These are phyloP conservation scores for Invenusta paracnida DNA, from an alignment of 2,888 invertebrate species.

Conservation along the genomic window DNA sequence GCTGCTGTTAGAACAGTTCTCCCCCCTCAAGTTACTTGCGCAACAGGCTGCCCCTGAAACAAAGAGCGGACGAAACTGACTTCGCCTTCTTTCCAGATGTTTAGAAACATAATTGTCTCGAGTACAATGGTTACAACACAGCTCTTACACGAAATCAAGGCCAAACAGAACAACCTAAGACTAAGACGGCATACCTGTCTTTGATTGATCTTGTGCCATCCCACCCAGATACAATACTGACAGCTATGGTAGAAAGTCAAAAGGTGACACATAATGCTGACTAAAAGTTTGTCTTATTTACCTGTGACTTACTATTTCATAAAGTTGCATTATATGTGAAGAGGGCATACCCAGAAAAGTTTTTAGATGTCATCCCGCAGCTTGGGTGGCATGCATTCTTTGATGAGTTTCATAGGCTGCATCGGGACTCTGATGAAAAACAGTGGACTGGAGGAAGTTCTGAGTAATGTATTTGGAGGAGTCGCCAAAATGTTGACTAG, in stretches of 20 bases:
- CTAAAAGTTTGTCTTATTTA: background rate
- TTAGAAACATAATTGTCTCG: background rate
- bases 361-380: background rate
- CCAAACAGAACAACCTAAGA: background rate
- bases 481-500: constrained; percentile 6
- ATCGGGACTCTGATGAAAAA: background rate
- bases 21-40: background rate
- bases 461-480: constrained; percentile 14
- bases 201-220: background rate
- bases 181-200: background rate
- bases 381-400: constrained; percentile 2
- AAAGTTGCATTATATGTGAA: background rate
- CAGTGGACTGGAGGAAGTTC: constrained; percentile 11
- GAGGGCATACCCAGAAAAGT: background rate
- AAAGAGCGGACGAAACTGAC: background rate
- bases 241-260: background rate
- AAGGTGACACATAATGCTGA: background rate
- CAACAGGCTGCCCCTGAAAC: background rate
- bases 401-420: constrained; percentile 8
- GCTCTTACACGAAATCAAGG: background rate
- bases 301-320: constrained; percentile 11
- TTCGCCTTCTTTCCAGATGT: background rate
- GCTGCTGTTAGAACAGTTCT: constrained; percentile 9
- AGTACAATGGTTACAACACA: constrained; percentile 32
- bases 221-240: constrained; percentile 6